Evolutionary conservation across 1,140 invertebrate species (phyloP).

Genomic region (Leucophenga varia): DNA sequence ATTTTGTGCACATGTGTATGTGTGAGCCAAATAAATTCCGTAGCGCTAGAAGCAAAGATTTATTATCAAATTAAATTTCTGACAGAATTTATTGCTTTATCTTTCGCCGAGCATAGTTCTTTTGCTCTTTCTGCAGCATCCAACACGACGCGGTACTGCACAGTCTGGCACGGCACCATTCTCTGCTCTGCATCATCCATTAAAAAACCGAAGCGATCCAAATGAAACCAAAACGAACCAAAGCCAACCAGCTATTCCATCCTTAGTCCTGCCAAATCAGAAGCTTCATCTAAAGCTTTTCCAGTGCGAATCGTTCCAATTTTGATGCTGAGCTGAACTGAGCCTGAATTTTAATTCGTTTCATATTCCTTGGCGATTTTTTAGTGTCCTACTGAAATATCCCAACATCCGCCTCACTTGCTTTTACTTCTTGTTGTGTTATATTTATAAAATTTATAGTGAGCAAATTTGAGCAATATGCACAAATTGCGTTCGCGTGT

Average conservation of each 20-base stretch:
- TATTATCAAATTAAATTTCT: constrained; percentile 58
- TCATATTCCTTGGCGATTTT: constrained; percentile 12
- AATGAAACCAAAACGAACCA: constrained; percentile 8
- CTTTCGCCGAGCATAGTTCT: constrained; percentile 56
- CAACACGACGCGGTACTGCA: neutral
- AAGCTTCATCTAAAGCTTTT: constrained; percentile 26
- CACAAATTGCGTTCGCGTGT: constrained; percentile 41
- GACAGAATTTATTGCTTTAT: constrained; percentile 58
- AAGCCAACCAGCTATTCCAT: constrained; percentile 15
- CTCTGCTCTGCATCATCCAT: constrained; percentile 15
- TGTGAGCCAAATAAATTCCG: constrained; percentile 55
- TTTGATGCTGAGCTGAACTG: constrained; percentile 26
- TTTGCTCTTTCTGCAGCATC: constrained; percentile 47
- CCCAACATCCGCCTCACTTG: constrained; percentile 2
- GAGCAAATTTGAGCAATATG: constrained; percentile 55
- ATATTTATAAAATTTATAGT: constrained; percentile 53
- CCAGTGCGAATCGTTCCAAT: neutral
- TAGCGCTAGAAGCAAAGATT: constrained; percentile 57
- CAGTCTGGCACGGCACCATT: constrained; percentile 4
- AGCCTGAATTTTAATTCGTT: constrained; percentile 30
- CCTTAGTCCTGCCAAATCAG: constrained; percentile 20
- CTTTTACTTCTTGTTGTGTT: constrained; percentile 19
- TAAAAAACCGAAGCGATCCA: constrained; percentile 7
- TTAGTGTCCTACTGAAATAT: too few relatives aligned
- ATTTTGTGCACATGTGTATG: constrained; percentile 29